Conservation (phyloP, 2,113 vertebrate genomes). For the Okapia johnstoni region DNA sequence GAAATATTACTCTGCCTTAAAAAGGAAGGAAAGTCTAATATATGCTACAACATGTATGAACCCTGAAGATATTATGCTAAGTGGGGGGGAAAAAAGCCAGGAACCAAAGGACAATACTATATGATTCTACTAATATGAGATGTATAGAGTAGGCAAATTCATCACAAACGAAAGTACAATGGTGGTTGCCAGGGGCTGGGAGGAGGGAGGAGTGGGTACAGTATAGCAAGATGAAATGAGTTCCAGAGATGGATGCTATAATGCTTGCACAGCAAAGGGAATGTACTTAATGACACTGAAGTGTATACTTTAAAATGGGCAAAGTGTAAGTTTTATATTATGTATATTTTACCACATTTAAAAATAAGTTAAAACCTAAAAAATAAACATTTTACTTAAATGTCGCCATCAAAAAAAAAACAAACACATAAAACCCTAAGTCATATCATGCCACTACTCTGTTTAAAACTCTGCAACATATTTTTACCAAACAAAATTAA, state of each 20-base stretch:
- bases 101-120: not conserved
- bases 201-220: fast-evolving
- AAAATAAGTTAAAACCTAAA: not conserved
- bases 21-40: not conserved
- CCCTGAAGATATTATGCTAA: not conserved
- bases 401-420: not conserved
- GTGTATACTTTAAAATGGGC: not conserved
- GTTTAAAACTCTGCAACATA: not conserved
- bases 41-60: not conserved
- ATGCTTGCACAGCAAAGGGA: not conserved
- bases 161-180: not conserved
- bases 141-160: not conserved
- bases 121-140: not conserved
- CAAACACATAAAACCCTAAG: not conserved
- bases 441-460: not conserved
- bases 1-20: not conserved
- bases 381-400: not conserved
- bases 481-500: not conserved
- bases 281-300: not conserved
- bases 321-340: not conserved
- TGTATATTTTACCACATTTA: not conserved
- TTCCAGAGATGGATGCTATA: not conserved
- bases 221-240: not conserved
- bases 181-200: not conserved
- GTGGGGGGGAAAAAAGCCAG: not conserved